phyloP scores from a whole-genome alignment of 2,888 invertebrate genomes.

The Caenorhabditis plicata region DNA sequence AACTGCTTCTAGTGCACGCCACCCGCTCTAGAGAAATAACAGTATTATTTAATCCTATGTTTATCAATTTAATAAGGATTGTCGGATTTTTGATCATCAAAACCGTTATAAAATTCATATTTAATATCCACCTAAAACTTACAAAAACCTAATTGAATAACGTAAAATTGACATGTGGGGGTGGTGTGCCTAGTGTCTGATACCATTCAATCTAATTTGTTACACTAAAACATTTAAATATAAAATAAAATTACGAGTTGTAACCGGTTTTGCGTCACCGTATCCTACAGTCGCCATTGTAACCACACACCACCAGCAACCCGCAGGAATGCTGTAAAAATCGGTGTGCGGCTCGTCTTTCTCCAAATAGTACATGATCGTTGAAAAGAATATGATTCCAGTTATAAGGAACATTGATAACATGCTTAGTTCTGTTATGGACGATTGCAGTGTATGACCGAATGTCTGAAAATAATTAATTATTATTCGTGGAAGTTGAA shows the following conservation, averaged over 20 bases:
- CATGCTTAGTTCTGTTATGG: constrained; percentile 62
- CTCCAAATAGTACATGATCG: constrained; percentile 63
- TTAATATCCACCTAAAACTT: no score
- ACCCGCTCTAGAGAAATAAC: no score
- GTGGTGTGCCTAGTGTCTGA: no score
- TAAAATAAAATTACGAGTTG: constrained; percentile 54
- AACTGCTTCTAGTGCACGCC: no score
- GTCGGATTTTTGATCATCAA: no score
- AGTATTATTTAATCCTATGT: no score
- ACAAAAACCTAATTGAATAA: no score
- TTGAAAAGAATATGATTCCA: constrained; percentile 64
- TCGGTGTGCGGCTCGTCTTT: constrained; percentile 61
- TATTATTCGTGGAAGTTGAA: not conserved
- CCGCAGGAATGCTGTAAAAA: constrained; percentile 63
- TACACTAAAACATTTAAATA: no score
- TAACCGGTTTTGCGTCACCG: constrained; percentile 60
- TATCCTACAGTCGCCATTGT: constrained; percentile 61
- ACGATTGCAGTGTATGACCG: constrained; percentile 60
- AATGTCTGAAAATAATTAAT: constrained; percentile 53
- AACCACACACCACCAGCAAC: constrained; percentile 65
- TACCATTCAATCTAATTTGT: not conserved
- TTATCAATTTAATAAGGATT: no score
- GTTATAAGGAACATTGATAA: constrained; percentile 62
- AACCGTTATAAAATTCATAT: no score
- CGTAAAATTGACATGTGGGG: no score